Evolutionary conservation across 2,888 invertebrate genomes (phyloP).

Genomic region (Catocala nupta): DNA sequence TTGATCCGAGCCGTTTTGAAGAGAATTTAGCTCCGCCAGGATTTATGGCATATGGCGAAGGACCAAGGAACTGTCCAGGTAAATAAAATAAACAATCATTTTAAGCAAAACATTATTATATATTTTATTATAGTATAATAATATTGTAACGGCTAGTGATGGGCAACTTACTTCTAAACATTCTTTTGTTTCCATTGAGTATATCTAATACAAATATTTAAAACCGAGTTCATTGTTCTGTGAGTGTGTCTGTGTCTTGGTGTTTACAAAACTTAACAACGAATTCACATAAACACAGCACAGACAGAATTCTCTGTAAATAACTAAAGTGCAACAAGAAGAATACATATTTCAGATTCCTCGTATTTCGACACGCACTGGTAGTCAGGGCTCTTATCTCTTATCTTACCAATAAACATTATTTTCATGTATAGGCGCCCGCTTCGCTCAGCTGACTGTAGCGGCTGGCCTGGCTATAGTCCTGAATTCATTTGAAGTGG

Average conservation of each 20-base stretch:
- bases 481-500: slow-evolving; percentile 68
- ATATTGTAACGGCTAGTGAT: neutral
- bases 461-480: slow-evolving; percentile 72
- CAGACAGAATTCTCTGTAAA: slow-evolving; percentile 6
- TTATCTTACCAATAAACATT: neutral
- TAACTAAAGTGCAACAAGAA: neutral
- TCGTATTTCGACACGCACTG: too few relatives aligned
- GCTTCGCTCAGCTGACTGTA: slow-evolving; percentile 79
- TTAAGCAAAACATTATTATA: too few relatives aligned
- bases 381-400: too few relatives aligned
- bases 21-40: slow-evolving; percentile 71
- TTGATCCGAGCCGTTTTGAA: slow-evolving; percentile 76
- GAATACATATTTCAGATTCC: too few relatives aligned
- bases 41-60: slow-evolving; percentile 80
- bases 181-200: slow-evolving; percentile 51
- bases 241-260: slow-evolving; percentile 15
- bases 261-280: slow-evolving; percentile 43
- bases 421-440: slow-evolving; percentile 68
- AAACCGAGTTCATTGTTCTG: slow-evolving; percentile 53
- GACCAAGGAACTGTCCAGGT: slow-evolving; percentile 83
- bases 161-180: slow-evolving; percentile 35
- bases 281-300: slow-evolving; percentile 27
- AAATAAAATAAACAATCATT: slow-evolving; percentile 39
- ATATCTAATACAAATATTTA: slow-evolving; percentile 45
- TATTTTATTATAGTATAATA: too few relatives aligned